These are phyloP conservation scores for Tetragonisca angustula DNA, from an alignment of 2,888 invertebrate species.

Conservation along the genomic window DNA sequence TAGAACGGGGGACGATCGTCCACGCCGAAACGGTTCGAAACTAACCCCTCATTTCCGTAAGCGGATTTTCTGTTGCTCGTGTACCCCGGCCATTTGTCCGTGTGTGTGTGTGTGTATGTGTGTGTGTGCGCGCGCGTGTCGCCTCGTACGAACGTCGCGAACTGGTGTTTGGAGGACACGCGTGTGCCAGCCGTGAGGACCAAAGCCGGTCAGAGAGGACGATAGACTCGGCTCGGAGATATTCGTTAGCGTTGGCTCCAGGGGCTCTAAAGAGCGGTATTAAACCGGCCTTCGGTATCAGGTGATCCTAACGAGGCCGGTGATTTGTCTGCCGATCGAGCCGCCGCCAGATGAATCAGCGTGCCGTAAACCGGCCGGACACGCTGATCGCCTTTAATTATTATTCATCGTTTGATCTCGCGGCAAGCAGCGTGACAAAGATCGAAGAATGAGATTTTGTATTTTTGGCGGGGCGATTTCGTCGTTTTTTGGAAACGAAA, in stretches of 20 bases:
- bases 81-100: neutral
- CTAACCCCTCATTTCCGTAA: constrained; percentile 67
- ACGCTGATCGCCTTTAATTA: constrained; percentile 42
- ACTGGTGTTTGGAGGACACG: constrained; percentile 16
- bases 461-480: neutral
- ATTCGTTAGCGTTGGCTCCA: constrained; percentile 47
- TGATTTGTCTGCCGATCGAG: constrained; percentile 52
- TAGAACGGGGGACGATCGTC: constrained; percentile 63
- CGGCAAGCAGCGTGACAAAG: neutral
- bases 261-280: constrained; percentile 55
- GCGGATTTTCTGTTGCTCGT: constrained; percentile 65
- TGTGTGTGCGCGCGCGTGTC: neutral
- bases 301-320: constrained; percentile 53
- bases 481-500: neutral
- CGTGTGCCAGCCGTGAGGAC: constrained; percentile 22
- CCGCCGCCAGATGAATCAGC: constrained; percentile 34
- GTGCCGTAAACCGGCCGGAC: constrained; percentile 18
- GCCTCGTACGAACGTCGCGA: neutral
- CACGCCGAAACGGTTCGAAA: constrained; percentile 62
- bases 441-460: neutral
- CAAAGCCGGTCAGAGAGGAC: constrained; percentile 2
- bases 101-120: neutral
- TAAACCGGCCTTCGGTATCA: constrained; percentile 52
- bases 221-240: constrained; percentile 45
- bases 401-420: constrained; percentile 30